Evolutionary conservation across 2,113 vertebrate genomes (phyloP).

Genomic region (Sprattus sprattus): DNA sequence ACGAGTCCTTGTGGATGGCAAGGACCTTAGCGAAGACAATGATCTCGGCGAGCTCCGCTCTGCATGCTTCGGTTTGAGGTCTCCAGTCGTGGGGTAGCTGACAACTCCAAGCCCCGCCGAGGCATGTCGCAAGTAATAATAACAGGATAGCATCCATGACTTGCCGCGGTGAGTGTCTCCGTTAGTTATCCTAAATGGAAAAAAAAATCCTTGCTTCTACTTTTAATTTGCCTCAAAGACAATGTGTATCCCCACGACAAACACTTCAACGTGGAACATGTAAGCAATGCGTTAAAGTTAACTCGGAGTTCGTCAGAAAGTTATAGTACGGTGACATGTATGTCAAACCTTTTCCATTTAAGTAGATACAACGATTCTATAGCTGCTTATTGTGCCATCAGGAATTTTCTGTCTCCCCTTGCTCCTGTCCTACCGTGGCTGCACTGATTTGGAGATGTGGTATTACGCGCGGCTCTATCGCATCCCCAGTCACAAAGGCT

Average conservation of each 20-base stretch:
- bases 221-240: background rate
- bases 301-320: background rate
- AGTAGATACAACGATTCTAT: background rate
- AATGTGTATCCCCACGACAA: background rate
- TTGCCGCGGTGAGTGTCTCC: background rate
- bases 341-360: background rate
- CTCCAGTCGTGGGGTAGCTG: conserved; percentile 80
- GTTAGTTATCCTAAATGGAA: background rate
- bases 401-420: conserved; percentile 1
- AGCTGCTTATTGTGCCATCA: background rate
- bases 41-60: conserved; percentile 79
- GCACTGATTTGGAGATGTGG: conserved; percentile 19
- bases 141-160: conserved; percentile 64
- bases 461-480: conserved; percentile 38
- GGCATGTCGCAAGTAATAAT: conserved; percentile 49
- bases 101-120: conserved; percentile 62
- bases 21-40: conserved; percentile 79
- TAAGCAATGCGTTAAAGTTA: conserved; percentile 1
- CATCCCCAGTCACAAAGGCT: background rate
- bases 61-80: conserved; percentile 80
- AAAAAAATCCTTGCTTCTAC: background rate
- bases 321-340: background rate
- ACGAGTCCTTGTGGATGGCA: conserved; percentile 75
- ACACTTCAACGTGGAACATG: background rate
- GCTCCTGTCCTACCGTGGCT: conserved; percentile 16